A percentile compares a stretch with the other conserved stretches of the same genome.
phyloP scores from a whole-genome alignment of 53 echinoderm and acorn worm genomes.

The Pentamera pediparva region DNA sequence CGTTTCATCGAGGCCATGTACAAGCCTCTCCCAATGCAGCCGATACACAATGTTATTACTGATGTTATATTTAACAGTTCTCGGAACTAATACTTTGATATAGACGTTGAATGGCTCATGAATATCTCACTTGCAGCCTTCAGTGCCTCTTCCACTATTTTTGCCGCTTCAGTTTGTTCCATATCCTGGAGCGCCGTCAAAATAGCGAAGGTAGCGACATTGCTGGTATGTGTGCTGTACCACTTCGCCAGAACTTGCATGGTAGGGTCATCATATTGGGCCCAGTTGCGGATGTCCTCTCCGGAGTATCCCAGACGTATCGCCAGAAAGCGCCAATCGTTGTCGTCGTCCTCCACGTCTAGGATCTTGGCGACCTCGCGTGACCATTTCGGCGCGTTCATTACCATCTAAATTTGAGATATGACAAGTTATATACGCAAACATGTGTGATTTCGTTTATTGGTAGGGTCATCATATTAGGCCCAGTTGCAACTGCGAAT shows the following conservation, averaged over 20 bases:
- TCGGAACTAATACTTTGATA: no score
- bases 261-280: slow-evolving; percentile 77
- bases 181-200: slow-evolving; percentile 79
- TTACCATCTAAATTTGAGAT: slow-evolving; percentile 64
- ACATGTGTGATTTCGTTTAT: no score
- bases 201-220: slow-evolving; percentile 79
- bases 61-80: no score
- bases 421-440: no score
- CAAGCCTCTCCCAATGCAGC: no score
- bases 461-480: no score
- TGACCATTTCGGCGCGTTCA: slow-evolving; percentile 88
- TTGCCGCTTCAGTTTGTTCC: slow-evolving; percentile 69
- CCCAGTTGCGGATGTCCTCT: slow-evolving; percentile 93
- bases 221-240: slow-evolving; percentile 90
- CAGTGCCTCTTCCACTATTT: slow-evolving; percentile 62
- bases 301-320: slow-evolving; percentile 73
- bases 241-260: slow-evolving; percentile 85
- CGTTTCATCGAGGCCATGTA: no score
- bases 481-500: no score
- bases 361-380: slow-evolving; percentile 84
- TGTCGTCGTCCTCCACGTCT: slow-evolving; percentile 63
- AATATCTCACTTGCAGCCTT: slow-evolving; percentile 59
- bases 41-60: no score
- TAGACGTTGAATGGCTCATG: no score
- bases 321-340: slow-evolving; percentile 85